phyloP scores from a whole-genome alignment of 2,888 invertebrate species.

The Chloroclystis v-ata region DNA sequence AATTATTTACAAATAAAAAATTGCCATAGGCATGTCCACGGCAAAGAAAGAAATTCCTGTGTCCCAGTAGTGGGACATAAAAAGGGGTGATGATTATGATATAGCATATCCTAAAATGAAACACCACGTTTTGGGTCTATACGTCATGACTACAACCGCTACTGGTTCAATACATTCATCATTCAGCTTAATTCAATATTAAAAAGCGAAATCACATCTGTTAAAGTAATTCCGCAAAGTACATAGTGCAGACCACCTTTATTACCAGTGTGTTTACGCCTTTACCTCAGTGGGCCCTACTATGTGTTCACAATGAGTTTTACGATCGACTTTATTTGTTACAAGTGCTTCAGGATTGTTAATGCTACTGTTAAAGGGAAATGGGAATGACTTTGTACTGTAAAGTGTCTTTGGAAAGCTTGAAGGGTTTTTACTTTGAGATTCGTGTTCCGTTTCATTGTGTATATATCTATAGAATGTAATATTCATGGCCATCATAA shows the following conservation, averaged over 20 bases:
- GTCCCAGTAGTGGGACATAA: no score
- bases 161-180: neutral
- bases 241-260: conserved; percentile 27
- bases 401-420: neutral
- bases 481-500: no score
- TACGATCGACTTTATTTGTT: conserved; percentile 1
- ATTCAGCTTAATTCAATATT: conserved; percentile 4
- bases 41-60: no score
- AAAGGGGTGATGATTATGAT: no score
- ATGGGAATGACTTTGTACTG: neutral
- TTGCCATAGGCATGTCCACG: no score
- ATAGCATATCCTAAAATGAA: no score
- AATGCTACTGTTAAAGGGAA: neutral
- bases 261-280: conserved; percentile 28
- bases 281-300: conserved; percentile 23
- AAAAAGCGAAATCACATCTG: conserved; percentile 18
- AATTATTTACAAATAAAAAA: no score
- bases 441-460: no score
- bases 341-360: neutral
- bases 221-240: conserved; percentile 23
- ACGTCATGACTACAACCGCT: no score
- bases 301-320: conserved; percentile 14
- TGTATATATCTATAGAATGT: no score
- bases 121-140: no score
- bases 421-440: neutral